These are phyloP conservation scores for Pangasianodon gigas DNA, from an alignment of 2,113 vertebrate species.

Conservation along the genomic window DNA sequence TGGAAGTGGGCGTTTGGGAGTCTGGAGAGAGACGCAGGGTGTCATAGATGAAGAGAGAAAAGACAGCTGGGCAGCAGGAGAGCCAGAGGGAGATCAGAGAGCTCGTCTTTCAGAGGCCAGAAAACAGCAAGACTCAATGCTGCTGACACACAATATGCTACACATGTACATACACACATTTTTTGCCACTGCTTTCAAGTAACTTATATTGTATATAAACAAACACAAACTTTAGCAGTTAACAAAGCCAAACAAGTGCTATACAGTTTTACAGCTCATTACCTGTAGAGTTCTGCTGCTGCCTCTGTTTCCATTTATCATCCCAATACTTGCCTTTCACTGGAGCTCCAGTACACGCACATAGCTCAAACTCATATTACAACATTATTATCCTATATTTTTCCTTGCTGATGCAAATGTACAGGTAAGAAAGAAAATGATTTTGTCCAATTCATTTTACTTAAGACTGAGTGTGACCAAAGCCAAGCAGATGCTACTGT, in stretches of 20 bases:
- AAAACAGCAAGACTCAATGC: slow-evolving; percentile 66
- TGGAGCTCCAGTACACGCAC: background rate
- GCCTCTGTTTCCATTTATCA: slow-evolving; percentile 3
- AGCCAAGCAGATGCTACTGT: slow-evolving; percentile 56
- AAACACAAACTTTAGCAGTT: slow-evolving; percentile 20
- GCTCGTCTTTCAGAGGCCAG: slow-evolving; percentile 64
- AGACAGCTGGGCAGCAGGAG: slow-evolving; percentile 77
- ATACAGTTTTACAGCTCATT: background rate
- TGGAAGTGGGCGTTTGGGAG: slow-evolving; percentile 17
- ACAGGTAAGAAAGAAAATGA: slow-evolving; percentile 63
- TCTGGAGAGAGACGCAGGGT: slow-evolving; percentile 3
- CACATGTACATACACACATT: slow-evolving; percentile 51
- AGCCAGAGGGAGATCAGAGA: slow-evolving; percentile 70
- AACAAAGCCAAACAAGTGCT: slow-evolving; percentile 10
- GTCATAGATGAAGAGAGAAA: slow-evolving; percentile 66
- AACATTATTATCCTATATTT: slow-evolving; percentile 24
- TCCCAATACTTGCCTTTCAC: background rate
- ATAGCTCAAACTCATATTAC: background rate
- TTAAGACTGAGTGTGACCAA: background rate
- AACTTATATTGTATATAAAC: slow-evolving; percentile 35
- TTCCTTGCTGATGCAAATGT: slow-evolving; percentile 68
- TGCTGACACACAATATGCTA: slow-evolving; percentile 55
- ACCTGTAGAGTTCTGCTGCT: background rate
- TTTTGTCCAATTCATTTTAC: slow-evolving; percentile 63
- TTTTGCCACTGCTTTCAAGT: background rate